Base-by-base conservation (phyloP, 2,797 vertebrate genomes). In the Syndactyla subalaris region DNA sequence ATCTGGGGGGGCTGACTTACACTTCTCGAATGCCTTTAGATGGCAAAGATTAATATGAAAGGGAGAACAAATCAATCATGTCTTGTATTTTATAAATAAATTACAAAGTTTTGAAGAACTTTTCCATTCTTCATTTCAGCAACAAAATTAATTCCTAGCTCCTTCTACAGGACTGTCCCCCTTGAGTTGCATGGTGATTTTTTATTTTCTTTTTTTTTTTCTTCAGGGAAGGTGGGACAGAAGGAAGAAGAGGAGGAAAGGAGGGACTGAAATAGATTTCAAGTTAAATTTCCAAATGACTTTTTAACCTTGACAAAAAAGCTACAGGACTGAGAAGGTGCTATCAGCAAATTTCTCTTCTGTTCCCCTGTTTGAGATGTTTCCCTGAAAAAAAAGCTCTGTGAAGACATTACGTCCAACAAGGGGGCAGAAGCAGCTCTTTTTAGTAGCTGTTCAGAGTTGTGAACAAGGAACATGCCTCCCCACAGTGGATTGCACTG, bases 31-130 rank as follows among this genome's bases (percentile, higher is more conserved):
- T 14, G 39, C 43, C 57, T 70, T 63, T 80, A 55, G 43, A 36
- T 21, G 20, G 39, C 39, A 86, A 38, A 80, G 90, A 89, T 66
- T 82, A 92, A 87, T 79, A 83, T 68, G 43, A 74, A 78, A 59
- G n/a, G 24, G 14, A 52, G 58, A 62, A 14, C 6, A 72, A 87
- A 91, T 89, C 74, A 81, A 76, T 74, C 75, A 54, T 51, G 34
- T 73, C 55, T 55, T 63, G 26, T 27, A 66, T 66, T 88, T 91
- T 71, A 80, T 57, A 93, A 92, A 83, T 67, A 67, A 57, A 85
- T n/a, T 11, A 27, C 39, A 83, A 82, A 83, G n/a, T 91, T 96
- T 83, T 85, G 61, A 80, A 93, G 90, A 91, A 92, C 79, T 77
- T 94, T 67, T 89, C 61, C 71, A 67, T 93, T 73, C 89, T 39